Conservation (phyloP, 2,888 invertebrate species). For the Thymelicus lineola region DNA sequence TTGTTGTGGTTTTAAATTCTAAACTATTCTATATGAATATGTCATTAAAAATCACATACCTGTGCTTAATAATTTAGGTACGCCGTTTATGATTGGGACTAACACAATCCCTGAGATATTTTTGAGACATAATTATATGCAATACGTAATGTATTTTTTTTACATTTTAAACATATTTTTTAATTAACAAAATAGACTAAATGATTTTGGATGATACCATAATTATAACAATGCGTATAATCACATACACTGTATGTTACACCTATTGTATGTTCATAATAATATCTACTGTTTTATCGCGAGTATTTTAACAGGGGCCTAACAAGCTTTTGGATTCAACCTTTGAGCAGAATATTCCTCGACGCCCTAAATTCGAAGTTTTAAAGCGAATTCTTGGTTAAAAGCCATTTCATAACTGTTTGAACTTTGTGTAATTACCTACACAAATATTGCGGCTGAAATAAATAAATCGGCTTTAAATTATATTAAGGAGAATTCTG, state of each 20-base stretch:
- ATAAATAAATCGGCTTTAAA: conserved; percentile 33
- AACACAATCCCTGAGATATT: too few relatives aligned
- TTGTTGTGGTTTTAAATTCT: background rate
- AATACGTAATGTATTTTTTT: too few relatives aligned
- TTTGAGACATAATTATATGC: too few relatives aligned
- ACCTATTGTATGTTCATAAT: too few relatives aligned
- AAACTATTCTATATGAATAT: background rate
- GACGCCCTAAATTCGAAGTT: conserved; percentile 25
- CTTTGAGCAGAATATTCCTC: conserved; percentile 32
- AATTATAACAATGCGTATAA: too few relatives aligned
- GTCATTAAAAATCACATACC: background rate
- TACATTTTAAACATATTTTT: too few relatives aligned
- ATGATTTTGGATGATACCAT: too few relatives aligned
- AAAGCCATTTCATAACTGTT: conserved; percentile 35
- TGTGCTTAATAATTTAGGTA: background rate
- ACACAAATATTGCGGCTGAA: conserved; percentile 29
- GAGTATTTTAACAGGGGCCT: conserved; percentile 7
- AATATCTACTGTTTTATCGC: background rate
- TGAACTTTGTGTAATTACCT: conserved; percentile 30
- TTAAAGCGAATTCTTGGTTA: conserved; percentile 36
- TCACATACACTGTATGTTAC: too few relatives aligned
- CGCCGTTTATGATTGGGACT: too few relatives aligned
- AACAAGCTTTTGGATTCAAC: conserved; percentile 17
- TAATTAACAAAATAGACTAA: too few relatives aligned
- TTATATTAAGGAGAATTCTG: conserved; percentile 27